A percentile compares a stretch with the other conserved stretches of the same genome.
phyloP scores from a whole-genome alignment of 2,113 vertebrate genomes.

The Myotis yumanensis region DNA sequence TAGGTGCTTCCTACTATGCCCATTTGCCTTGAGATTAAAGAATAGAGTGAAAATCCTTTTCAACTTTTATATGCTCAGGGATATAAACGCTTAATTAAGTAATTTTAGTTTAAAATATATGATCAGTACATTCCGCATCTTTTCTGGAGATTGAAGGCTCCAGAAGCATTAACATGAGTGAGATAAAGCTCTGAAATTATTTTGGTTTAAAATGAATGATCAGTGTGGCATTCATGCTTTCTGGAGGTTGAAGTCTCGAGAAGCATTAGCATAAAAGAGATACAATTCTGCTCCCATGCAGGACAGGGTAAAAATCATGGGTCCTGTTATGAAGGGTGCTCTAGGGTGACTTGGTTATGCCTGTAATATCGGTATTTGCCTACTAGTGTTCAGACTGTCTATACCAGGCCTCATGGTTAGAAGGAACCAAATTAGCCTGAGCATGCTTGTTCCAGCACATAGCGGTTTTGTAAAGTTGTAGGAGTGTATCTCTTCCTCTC shows the following conservation, averaged over 20 bases:
- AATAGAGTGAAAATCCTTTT: background rate
- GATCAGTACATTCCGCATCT: background rate
- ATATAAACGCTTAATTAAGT: background rate
- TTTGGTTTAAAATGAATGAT: background rate
- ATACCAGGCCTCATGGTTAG: fast-evolving
- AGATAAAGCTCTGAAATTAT: background rate
- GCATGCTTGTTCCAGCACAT: background rate
- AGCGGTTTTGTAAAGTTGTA: conserved; percentile 23
- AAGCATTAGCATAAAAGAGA: background rate
- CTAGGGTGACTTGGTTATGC: background rate
- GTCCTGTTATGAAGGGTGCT: background rate
- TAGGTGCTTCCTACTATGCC: background rate
- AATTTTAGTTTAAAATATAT: background rate
- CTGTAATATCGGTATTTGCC: background rate
- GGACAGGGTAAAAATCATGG: background rate
- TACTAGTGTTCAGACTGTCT: background rate
- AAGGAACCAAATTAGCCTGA: background rate
- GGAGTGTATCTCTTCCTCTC: conserved; percentile 64
- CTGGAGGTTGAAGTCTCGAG: background rate
- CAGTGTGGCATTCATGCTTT: background rate
- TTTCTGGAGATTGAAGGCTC: background rate
- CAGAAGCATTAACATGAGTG: background rate
- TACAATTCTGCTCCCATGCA: background rate
- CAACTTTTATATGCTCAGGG: background rate
- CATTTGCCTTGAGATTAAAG: background rate